phyloP scores from a whole-genome alignment of 2,888 invertebrate species.

The Muschampia plurimacula region DNA sequence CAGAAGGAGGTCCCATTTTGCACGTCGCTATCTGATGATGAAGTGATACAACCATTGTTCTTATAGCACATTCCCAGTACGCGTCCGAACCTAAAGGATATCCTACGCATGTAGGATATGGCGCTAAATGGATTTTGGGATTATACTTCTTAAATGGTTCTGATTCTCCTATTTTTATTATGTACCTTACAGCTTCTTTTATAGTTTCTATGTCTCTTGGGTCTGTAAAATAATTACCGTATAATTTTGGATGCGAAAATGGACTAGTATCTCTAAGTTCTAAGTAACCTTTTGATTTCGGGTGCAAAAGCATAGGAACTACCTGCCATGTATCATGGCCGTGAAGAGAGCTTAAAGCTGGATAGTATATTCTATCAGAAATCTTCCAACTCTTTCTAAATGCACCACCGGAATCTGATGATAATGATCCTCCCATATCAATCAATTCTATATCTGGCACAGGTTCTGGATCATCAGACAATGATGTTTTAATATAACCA shows the following conservation, averaged over 20 bases:
- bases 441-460: conserved; percentile 89
- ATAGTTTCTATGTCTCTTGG: conserved; percentile 86
- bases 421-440: conserved; percentile 87
- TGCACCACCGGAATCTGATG: conserved; percentile 84
- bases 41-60: conserved; percentile 82
- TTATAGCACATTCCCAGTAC: conserved; percentile 90
- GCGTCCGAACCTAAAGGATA: conserved; percentile 84
- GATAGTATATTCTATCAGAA: conserved; percentile 83
- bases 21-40: conserved; percentile 89
- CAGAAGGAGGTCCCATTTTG: conserved; percentile 90
- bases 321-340: conserved; percentile 86
- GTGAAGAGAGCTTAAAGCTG: conserved; percentile 83
- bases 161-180: conserved; percentile 85
- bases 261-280: conserved; percentile 91
- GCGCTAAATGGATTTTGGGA: conserved; percentile 79
- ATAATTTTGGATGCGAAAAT: conserved; percentile 90
- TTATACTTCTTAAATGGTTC: conserved; percentile 86
- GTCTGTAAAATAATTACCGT: conserved; percentile 92
- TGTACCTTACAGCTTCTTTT: conserved; percentile 86
- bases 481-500: conserved; percentile 86
- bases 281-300: conserved; percentile 90
- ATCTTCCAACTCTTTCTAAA: conserved; percentile 85
- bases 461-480: conserved; percentile 80
- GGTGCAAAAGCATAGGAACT: conserved; percentile 90
- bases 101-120: conserved; percentile 82